Evolutionary conservation across 2,888 invertebrate genomes (phyloP), one percentile per base, ranked within the genome.

Genomic region (Acrocyrtus sp.): DNA sequence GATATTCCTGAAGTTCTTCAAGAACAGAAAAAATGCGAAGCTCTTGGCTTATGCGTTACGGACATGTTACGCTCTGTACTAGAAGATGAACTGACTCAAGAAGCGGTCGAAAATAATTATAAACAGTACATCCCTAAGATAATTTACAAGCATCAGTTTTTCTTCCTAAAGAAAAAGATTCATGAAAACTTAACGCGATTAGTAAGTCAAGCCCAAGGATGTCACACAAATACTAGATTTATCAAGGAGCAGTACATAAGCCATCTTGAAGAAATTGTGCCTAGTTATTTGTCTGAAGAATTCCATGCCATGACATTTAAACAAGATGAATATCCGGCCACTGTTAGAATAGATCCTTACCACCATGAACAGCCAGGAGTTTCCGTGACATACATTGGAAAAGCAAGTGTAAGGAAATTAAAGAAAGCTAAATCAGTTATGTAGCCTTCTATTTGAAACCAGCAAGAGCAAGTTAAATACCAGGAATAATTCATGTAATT

Each of bases 31-130:
- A 91, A 91, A 83, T 88, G 90, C 72, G 91, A 93, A 84, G 87
- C 94, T 1, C 86, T 95, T 63, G 96, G 96, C 0, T 86, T 96
- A 60, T 93, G 93, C 10, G 93, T 94, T 65, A 89, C 92, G 60
- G 95, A 95, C 84, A 95, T 96, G 93, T 92, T 89, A 73, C 89
- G 94, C 78, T 91, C 92, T 43, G 90, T 92, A 85, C 84, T 92
- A n/a, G 94, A 94, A 83, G 90, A 91, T 80, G 88, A 89, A 63
- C 84, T 90, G 74, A 85, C 89, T 0, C 85, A 88, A 58, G 91
- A 91, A 76, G 88, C 88, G 68, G 89, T 95, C 2, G 90, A 91
- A 81, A 90, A 88, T 78, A 91, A 93, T 81, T 94, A 92, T 82
- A 92, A 92, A 82, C 91, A 91, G 80, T 95, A 92, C 85, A 89